Conservation (phyloP, 2,888 invertebrate species). For the Drosophila mercatorum region DNA sequence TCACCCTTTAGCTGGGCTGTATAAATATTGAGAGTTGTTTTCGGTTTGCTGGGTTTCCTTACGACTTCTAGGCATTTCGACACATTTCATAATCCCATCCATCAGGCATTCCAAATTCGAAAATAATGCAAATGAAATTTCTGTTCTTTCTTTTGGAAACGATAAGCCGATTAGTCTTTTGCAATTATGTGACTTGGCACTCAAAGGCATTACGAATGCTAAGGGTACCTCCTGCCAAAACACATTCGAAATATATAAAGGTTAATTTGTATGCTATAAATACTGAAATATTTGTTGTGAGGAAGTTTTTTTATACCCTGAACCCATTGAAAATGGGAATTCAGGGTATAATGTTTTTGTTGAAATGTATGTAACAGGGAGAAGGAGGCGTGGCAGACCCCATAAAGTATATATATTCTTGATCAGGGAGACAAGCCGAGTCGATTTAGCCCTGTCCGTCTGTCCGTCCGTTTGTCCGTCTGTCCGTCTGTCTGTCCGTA, state of each 20-base stretch:
- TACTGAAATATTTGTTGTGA: background rate
- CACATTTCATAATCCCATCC: slow-evolving; percentile 26
- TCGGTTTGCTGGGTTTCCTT: slow-evolving; percentile 3
- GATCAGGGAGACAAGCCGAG: no score
- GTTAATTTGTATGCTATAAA: background rate
- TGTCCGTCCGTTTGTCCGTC: no score
- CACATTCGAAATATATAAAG: background rate
- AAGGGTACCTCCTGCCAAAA: background rate
- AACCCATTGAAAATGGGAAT: no score
- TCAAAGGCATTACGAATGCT: background rate
- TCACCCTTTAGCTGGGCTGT: background rate
- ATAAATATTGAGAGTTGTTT: background rate
- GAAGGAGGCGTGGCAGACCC: no score
- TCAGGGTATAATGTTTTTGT: no score
- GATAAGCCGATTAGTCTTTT: slow-evolving; percentile 22
- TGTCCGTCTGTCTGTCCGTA: no score
- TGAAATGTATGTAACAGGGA: no score
- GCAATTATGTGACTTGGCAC: slow-evolving; percentile 15
- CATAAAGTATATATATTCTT: no score
- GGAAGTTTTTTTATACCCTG: no score
- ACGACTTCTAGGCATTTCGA: slow-evolving; percentile 18
- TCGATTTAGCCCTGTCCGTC: no score
- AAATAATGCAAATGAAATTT: slow-evolving; percentile 23
- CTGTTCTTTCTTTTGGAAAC: slow-evolving; percentile 35
- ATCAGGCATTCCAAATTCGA: slow-evolving; percentile 24